Percentiles rank a stretch among this genome's conserved stretches.
Conservation (phyloP, 2,888 invertebrate species). For the Chrysodeixis includens region DNA sequence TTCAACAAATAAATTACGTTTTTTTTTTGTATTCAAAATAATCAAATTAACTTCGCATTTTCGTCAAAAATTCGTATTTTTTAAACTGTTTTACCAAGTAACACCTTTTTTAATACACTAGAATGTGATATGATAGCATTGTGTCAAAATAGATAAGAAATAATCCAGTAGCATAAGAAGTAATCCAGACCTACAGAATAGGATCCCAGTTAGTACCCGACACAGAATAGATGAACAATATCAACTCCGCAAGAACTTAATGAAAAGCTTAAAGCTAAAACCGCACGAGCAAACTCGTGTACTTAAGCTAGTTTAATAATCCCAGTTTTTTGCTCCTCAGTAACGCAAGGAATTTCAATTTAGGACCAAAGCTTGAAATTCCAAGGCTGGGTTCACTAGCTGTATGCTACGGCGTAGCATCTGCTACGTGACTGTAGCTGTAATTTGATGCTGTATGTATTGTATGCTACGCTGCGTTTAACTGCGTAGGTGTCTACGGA, state of each 20-base stretch:
- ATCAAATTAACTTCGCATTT: too few relatives aligned
- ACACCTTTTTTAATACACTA: too few relatives aligned
- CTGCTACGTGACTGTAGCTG: conserved; percentile 49
- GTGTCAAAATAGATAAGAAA: too few relatives aligned
- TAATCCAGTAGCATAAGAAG: too few relatives aligned
- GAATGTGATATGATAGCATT: too few relatives aligned
- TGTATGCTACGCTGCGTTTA: conserved; percentile 29
- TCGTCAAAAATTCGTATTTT: too few relatives aligned
- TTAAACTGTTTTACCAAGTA: too few relatives aligned
- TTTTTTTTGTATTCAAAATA: too few relatives aligned
- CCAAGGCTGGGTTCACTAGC: conserved; percentile 27
- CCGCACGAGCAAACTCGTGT: neutral
- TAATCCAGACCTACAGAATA: too few relatives aligned
- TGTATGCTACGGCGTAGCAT: conserved; percentile 47
- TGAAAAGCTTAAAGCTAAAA: neutral
- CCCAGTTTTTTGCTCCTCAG: conserved; percentile 23
- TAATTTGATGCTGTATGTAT: conserved; percentile 37
- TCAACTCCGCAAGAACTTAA: neutral
- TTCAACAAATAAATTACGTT: too few relatives aligned
- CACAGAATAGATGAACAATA: neutral
- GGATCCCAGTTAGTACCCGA: too few relatives aligned
- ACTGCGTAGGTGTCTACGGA: neutral
- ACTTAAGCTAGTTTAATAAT: conserved; percentile 15
- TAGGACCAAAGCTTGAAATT: conserved; percentile 30
- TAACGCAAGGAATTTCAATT: conserved; percentile 52